Evolutionary conservation across 2,797 vertebrate genomes (phyloP).

Genomic region (Eospalax fontanierii): DNA sequence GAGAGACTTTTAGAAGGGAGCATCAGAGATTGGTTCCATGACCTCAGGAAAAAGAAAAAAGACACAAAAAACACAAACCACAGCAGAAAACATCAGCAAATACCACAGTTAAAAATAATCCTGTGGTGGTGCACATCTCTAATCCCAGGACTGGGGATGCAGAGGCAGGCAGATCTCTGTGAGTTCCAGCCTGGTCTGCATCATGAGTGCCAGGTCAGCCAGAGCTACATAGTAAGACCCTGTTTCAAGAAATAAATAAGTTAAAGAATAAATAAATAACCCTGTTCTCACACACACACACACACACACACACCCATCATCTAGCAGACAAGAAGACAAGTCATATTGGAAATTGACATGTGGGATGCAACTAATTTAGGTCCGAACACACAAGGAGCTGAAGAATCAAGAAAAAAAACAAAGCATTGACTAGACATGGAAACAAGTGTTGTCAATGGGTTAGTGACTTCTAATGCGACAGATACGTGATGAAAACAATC

Average conservation of each 20-base stretch:
- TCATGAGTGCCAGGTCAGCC: too few relatives aligned
- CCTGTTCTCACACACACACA: too few relatives aligned
- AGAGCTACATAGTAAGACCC: too few relatives aligned
- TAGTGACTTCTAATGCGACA: too few relatives aligned
- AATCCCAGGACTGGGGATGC: too few relatives aligned
- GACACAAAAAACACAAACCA: neutral
- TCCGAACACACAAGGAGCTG: neutral
- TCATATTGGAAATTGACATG: neutral
- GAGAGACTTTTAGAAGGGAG: constrained; percentile 31
- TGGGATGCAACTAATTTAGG: neutral
- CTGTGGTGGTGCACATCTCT: too few relatives aligned
- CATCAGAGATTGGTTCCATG: neutral
- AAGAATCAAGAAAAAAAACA: neutral
- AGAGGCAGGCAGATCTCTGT: too few relatives aligned
- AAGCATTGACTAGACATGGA: neutral
- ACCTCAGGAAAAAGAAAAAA: constrained; percentile 27
- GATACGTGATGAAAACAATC: too few relatives aligned
- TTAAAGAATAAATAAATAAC: too few relatives aligned
- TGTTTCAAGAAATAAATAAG: too few relatives aligned
- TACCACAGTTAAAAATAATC: neutral
- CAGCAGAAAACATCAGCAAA: neutral
- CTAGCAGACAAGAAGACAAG: neutral
- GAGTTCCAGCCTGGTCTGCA: too few relatives aligned
- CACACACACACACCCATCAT: too few relatives aligned
- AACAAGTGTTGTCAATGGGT: neutral